Conservation (phyloP, 2,797 vertebrate genomes). For the Crax fasciolata region DNA sequence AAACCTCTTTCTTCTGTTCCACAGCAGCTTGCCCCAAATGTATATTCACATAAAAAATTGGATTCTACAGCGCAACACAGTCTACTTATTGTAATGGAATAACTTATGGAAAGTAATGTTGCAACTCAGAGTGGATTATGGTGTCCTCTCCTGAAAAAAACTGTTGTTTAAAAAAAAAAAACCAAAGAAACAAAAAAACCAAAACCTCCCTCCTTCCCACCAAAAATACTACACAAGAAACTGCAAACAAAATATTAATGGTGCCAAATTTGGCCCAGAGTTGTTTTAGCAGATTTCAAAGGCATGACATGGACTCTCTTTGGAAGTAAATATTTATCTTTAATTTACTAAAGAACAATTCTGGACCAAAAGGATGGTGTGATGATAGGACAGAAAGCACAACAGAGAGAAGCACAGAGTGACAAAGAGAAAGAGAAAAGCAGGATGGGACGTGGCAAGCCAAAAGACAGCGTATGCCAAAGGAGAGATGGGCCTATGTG, state of each 20-base stretch:
- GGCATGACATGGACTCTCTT: constrained; percentile 11
- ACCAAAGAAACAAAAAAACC: neutral
- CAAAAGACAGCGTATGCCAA: constrained; percentile 67
- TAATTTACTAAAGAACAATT: constrained; percentile 75
- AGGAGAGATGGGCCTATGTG: constrained; percentile 69
- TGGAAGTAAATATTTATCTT: constrained; percentile 53
- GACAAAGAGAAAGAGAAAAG: constrained; percentile 45
- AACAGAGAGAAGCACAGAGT: constrained; percentile 45
- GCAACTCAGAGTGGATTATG: constrained; percentile 86
- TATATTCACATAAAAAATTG: constrained; percentile 78
- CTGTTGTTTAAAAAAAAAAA: constrained; percentile 49
- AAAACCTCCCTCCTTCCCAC: constrained; percentile 68
- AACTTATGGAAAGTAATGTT: constrained; percentile 86
- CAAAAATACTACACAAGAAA: constrained; percentile 57
- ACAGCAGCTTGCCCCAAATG: constrained; percentile 86
- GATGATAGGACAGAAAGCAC: constrained; percentile 68
- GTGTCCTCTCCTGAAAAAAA: constrained; percentile 85
- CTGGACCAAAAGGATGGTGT: constrained; percentile 83
- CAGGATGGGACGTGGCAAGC: constrained; percentile 54
- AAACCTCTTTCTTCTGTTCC: constrained; percentile 83
- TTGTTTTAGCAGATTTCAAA: constrained; percentile 75
- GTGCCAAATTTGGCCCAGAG: constrained; percentile 84
- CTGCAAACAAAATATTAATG: constrained; percentile 72
- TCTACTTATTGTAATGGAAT: constrained; percentile 84
- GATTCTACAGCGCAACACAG: constrained; percentile 82